Percentiles rank a stretch among this genome's conserved stretches.
phyloP scores from a whole-genome alignment of 2,888 invertebrate species.

The Megastigmus dorsalis region DNA sequence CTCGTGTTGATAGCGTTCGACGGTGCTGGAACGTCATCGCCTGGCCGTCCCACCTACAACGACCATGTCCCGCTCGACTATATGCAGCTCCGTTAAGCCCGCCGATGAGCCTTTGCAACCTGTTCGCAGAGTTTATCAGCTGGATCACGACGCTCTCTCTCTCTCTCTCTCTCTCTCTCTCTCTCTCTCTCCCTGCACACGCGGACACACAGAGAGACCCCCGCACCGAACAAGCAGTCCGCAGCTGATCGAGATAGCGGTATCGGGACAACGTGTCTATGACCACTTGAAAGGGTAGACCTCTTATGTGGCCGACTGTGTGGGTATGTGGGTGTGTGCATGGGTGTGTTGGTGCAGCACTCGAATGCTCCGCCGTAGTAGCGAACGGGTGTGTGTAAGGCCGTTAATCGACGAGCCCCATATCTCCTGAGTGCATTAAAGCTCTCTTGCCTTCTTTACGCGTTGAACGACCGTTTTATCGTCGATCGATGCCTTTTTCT shows the following conservation, averaged over 20 bases:
- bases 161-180: neutral
- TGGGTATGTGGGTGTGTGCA: neutral
- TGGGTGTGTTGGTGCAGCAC: neutral
- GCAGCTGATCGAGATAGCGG: slow-evolving; percentile 9
- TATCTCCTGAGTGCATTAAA: too few species aligned
- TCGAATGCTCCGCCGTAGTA: neutral
- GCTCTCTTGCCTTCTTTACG: too few species aligned
- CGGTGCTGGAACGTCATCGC: slow-evolving; percentile 70
- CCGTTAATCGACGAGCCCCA: slow-evolving; percentile 9
- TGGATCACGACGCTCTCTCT: too few species aligned
- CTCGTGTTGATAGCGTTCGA: slow-evolving; percentile 66
- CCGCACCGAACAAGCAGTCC: neutral
- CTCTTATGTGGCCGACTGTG: slow-evolving; percentile 8
- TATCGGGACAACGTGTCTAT: slow-evolving; percentile 9
- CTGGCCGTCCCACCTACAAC: slow-evolving; percentile 70
- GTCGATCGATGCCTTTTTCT: too few species aligned
- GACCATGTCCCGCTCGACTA: slow-evolving; percentile 66
- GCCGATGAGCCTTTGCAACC: slow-evolving; percentile 29
- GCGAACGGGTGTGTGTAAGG: neutral
- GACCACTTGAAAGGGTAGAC: slow-evolving; percentile 29
- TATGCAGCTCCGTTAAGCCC: slow-evolving; percentile 18
- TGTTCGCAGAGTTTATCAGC: slow-evolving; percentile 1
- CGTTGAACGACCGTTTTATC: too few species aligned
- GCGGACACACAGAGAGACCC: neutral
- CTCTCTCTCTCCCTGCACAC: neutral